Conservation (phyloP, 2,888 invertebrate species). For the Eupithecia tripunctaria region DNA sequence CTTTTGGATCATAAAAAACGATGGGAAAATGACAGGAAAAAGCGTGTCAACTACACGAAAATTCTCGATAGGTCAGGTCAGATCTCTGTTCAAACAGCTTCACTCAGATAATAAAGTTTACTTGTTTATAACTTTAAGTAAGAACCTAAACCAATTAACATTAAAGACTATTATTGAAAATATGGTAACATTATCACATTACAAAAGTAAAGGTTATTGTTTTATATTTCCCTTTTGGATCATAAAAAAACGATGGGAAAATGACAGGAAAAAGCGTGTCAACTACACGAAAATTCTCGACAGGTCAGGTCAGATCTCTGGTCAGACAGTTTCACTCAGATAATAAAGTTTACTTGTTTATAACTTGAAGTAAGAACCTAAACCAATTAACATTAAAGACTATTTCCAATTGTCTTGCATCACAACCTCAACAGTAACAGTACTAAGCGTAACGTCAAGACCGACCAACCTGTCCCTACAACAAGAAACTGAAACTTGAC, state of each 20-base stretch:
- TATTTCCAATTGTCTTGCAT: background rate
- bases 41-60: background rate
- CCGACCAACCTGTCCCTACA: constrained; percentile 20
- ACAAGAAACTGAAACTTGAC: constrained; percentile 35
- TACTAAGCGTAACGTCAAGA: background rate
- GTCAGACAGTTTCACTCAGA: background rate
- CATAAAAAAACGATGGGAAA: constrained; percentile 17
- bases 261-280: no score
- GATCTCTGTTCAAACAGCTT: background rate
- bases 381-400: background rate
- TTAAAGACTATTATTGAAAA: background rate
- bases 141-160: background rate
- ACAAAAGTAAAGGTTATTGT: background rate
- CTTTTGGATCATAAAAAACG: constrained; percentile 19
- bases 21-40: background rate
- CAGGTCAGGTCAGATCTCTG: background rate
- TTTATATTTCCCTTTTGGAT: constrained; percentile 17
- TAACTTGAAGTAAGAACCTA: background rate
- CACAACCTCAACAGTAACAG: background rate
- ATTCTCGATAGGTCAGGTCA: background rate
- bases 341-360: background rate
- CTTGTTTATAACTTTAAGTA: background rate
- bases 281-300: background rate
- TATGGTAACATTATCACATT: no score
- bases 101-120: background rate